These are phyloP conservation scores for Tapirus terrestris DNA, from an alignment of 2,113 vertebrate genomes.

Conservation along the genomic window DNA sequence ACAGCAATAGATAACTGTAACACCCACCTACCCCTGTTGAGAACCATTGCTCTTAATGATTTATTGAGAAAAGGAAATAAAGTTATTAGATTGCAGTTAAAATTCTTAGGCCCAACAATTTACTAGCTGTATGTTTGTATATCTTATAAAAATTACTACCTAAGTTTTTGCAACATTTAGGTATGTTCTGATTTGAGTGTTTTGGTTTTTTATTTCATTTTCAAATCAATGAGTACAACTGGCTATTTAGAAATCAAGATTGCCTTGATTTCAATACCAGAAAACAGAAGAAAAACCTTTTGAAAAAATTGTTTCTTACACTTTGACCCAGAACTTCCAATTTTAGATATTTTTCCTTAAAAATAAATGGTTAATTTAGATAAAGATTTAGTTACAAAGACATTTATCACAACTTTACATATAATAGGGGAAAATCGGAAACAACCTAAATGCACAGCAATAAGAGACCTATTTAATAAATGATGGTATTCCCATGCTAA, in stretches of 20 bases:
- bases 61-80: background rate
- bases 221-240: background rate
- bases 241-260: background rate
- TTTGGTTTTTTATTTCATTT: background rate
- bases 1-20: background rate
- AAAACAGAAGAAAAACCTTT: background rate
- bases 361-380: conserved; percentile 11
- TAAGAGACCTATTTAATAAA: background rate
- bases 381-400: background rate
- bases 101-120: background rate
- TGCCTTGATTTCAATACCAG: conserved; percentile 22
- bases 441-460: background rate
- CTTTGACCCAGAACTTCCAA: conserved; percentile 19
- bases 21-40: background rate
- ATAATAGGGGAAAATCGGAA: background rate
- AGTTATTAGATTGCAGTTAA: background rate
- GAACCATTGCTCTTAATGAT: background rate
- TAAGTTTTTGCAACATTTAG: background rate
- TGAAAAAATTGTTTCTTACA: background rate
- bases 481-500: background rate
- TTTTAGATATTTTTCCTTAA: background rate
- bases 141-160: background rate
- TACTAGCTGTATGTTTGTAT: background rate
- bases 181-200: background rate
- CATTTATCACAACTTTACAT: background rate